Evolutionary conservation across 2,888 invertebrate genomes (phyloP).

Genomic region (Conops quadrifasciatus): DNA sequence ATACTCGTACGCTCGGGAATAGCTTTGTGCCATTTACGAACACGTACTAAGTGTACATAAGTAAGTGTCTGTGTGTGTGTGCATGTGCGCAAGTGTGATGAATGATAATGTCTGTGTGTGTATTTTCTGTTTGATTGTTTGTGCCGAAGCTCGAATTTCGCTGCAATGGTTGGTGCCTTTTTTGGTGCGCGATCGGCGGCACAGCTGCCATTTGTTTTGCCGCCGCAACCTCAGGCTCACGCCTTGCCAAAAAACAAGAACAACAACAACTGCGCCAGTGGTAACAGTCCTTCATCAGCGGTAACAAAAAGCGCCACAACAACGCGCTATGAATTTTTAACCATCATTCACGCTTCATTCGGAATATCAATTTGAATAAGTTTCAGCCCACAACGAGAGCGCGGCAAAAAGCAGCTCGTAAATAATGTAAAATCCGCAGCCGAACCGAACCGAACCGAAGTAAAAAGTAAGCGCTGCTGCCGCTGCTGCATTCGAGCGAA

Average conservation of each 20-base stretch:
- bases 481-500: background rate
- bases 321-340: slow-evolving; percentile 39
- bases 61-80: background rate
- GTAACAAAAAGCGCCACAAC: slow-evolving; percentile 27
- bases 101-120: background rate
- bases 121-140: slow-evolving; percentile 24
- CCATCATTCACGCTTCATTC: slow-evolving; percentile 38
- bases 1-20: no score
- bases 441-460: background rate
- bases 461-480: background rate
- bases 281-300: no score
- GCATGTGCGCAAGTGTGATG: slow-evolving; percentile 10
- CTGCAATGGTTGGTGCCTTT: no score
- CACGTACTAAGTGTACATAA: background rate
- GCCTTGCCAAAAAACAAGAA: background rate
- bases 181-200: no score
- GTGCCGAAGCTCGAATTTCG: background rate
- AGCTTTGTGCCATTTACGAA: no score
- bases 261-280: no score
- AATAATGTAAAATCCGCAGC: background rate
- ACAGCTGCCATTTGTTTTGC: background rate
- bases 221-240: background rate
- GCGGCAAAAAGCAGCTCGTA: slow-evolving; percentile 10
- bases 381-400: slow-evolving; percentile 18
- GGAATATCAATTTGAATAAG: slow-evolving; percentile 39